Evolutionary conservation across 2,113 vertebrate species (phyloP).

Genomic region (Ctenomys sociabilis): DNA sequence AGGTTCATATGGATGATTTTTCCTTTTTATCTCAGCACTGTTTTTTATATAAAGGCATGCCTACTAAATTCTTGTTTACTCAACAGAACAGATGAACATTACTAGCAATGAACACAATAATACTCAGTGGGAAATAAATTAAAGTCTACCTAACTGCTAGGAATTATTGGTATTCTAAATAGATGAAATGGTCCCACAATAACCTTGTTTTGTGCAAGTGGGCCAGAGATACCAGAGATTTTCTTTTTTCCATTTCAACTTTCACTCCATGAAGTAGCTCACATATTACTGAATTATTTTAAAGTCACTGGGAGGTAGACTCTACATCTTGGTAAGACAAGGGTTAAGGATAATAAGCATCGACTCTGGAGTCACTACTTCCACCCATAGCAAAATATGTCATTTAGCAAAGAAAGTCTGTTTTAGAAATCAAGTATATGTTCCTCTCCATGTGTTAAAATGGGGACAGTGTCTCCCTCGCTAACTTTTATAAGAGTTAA

Average conservation of each 20-base stretch:
- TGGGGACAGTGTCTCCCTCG: neutral
- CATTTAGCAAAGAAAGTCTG: neutral
- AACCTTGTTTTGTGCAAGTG: neutral
- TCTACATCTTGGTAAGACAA: neutral
- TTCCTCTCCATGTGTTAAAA: neutral
- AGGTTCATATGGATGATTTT: neutral
- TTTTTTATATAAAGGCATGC: neutral
- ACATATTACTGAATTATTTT: neutral
- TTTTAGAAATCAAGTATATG: neutral
- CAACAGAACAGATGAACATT: neutral
- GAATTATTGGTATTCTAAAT: neutral
- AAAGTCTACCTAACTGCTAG: neutral
- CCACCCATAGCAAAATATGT: neutral
- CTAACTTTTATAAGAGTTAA: conserved; percentile 14
- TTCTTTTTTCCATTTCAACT: neutral
- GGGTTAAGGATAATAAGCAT: neutral
- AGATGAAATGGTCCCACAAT: neutral
- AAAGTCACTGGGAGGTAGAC: neutral
- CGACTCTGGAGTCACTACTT: neutral
- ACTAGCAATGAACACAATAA: neutral
- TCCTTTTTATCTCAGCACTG: neutral
- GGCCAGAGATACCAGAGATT: neutral
- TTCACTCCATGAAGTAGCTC: neutral
- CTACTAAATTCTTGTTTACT: neutral
- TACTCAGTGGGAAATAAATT: neutral